These are phyloP conservation scores for Amphipyra berbera DNA, from an alignment of 2,888 invertebrate genomes.

Conservation along the genomic window DNA sequence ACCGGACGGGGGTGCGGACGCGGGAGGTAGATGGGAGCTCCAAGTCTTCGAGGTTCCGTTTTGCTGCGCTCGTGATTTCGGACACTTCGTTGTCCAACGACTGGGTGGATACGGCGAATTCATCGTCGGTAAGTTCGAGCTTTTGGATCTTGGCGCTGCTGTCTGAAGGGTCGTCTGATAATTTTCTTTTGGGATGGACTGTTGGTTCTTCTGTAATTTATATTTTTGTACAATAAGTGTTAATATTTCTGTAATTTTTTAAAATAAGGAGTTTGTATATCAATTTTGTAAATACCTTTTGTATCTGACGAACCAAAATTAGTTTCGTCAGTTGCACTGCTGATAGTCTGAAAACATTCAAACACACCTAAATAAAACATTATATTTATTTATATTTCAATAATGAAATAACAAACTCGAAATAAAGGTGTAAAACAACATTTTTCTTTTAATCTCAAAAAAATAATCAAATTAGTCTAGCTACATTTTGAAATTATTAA, in stretches of 20 bases:
- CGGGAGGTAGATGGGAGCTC: slow-evolving; percentile 76
- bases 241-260: neutral
- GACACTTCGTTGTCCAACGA: slow-evolving; percentile 81
- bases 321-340: slow-evolving; percentile 51
- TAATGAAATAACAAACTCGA: neutral
- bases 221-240: neutral
- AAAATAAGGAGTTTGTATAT: neutral
- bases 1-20: slow-evolving; percentile 73
- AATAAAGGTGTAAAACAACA: neutral
- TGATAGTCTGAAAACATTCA: slow-evolving; percentile 42
- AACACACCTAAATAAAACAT: slow-evolving; percentile 10
- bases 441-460: too few relatives aligned
- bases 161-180: slow-evolving; percentile 71
- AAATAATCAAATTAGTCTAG: too few relatives aligned
- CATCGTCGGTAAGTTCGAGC: slow-evolving; percentile 71
- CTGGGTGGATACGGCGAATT: slow-evolving; percentile 71
- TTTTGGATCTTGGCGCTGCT: slow-evolving; percentile 79
- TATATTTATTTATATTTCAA: neutral
- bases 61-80: slow-evolving; percentile 71
- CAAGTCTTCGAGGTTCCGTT: slow-evolving; percentile 68
- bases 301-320: slow-evolving; percentile 43
- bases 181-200: slow-evolving; percentile 76
- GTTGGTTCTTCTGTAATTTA: slow-evolving; percentile 70
- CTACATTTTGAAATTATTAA: too few relatives aligned
- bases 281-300: slow-evolving; percentile 65